Evolutionary conservation across 2,888 invertebrate species (phyloP).

Genomic region (Aplocera efformata): DNA sequence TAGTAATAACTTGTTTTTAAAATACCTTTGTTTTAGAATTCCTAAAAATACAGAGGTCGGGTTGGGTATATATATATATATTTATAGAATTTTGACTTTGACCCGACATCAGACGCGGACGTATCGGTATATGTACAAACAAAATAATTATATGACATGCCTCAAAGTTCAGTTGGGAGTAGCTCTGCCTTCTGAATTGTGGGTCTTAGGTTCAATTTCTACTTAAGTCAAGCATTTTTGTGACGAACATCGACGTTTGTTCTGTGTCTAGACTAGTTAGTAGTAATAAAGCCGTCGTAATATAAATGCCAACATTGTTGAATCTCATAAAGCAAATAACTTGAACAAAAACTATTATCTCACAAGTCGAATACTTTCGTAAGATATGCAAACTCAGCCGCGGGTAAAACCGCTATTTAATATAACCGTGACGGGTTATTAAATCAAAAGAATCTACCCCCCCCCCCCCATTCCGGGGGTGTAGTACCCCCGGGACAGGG

Average conservation of each 20-base stretch:
- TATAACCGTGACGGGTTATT: conserved; percentile 33
- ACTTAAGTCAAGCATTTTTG: background rate
- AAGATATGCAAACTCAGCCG: conserved; percentile 26
- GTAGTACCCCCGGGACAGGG: background rate
- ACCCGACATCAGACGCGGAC: too few species aligned
- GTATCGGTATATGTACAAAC: too few species aligned
- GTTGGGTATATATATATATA: too few species aligned
- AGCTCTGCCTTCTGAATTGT: too few species aligned
- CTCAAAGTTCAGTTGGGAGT: too few species aligned
- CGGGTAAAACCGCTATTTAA: conserved; percentile 29
- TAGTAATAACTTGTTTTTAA: too few species aligned
- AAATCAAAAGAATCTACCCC: conserved; percentile 30
- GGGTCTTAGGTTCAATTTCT: too few species aligned
- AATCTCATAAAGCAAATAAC: conserved; percentile 20
- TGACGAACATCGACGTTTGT: background rate
- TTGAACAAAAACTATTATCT: conserved; percentile 20
- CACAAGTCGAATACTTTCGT: conserved; percentile 26
- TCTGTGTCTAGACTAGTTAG: background rate
- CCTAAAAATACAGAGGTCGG: too few species aligned
- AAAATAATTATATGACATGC: too few species aligned
- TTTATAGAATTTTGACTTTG: too few species aligned
- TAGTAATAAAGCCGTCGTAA: conserved; percentile 2
- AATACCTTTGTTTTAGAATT: too few species aligned
- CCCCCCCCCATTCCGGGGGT: background rate
- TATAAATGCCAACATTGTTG: conserved; percentile 18